Percentiles rank a stretch among this genome's conserved stretches.
phyloP scores from a whole-genome alignment of 2,888 invertebrate genomes.

The Isoperla grammatica region DNA sequence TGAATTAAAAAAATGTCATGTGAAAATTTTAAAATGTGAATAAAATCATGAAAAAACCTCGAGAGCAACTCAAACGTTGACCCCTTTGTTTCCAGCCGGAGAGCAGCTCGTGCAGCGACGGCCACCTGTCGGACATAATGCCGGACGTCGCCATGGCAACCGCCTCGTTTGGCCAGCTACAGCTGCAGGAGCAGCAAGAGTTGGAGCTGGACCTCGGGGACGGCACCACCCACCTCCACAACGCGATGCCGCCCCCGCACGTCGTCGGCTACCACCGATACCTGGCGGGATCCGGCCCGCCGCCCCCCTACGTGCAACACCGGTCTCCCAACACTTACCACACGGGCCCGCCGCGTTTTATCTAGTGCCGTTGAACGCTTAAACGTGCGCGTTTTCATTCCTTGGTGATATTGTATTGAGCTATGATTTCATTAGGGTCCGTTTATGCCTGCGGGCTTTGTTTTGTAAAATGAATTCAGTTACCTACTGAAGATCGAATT shows the following conservation, averaged over 20 bases:
- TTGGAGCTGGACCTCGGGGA: slow-evolving; percentile 83
- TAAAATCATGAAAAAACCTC: too few relatives aligned
- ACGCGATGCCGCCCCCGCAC: slow-evolving; percentile 17
- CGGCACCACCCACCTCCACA: slow-evolving; percentile 49
- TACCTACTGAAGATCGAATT: not conserved
- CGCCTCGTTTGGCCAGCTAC: slow-evolving; percentile 62
- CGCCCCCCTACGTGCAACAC: slow-evolving; percentile 25
- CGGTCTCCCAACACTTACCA: slow-evolving; percentile 32
- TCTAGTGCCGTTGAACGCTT: slow-evolving; percentile 32
- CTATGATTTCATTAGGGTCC: too few relatives aligned
- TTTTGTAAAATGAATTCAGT: not conserved
- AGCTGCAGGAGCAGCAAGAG: slow-evolving; percentile 48
- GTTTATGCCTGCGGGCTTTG: not conserved
- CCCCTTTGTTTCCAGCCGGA: too few relatives aligned
- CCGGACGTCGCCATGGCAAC: slow-evolving; percentile 93
- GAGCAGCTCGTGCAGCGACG: slow-evolving; percentile 57
- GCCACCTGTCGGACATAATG: slow-evolving; percentile 75
- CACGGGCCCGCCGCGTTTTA: slow-evolving; percentile 37
- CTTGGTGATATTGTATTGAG: too few relatives aligned
- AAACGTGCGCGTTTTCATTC: not conserved
- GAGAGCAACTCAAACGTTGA: too few relatives aligned
- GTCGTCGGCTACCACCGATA: slow-evolving; percentile 31
- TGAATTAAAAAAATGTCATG: too few relatives aligned
- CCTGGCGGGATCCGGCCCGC: slow-evolving; percentile 25
- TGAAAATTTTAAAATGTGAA: too few relatives aligned